These are phyloP conservation scores for Lathronympha strigana DNA, from an alignment of 2,888 invertebrate genomes.

Conservation along the genomic window DNA sequence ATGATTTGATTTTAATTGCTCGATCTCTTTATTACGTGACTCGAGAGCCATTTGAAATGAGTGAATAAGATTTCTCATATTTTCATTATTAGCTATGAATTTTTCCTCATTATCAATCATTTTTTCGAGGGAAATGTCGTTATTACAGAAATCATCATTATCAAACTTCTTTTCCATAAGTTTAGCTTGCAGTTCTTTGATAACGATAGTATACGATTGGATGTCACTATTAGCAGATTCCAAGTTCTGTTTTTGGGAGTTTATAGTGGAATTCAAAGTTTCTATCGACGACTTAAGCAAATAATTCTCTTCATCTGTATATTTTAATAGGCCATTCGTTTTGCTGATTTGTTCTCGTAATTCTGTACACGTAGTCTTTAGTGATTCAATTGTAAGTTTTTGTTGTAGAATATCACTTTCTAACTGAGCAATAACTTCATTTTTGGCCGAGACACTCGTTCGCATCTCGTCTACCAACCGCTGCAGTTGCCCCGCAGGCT, in stretches of 20 bases:
- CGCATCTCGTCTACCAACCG: constrained; percentile 55
- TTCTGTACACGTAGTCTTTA: constrained; percentile 62
- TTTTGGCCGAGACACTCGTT: constrained; percentile 58
- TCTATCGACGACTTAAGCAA: constrained; percentile 62
- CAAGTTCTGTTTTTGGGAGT: constrained; percentile 60
- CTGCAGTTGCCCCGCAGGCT: constrained; percentile 49
- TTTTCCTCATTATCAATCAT: constrained; percentile 70
- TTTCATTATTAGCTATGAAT: constrained; percentile 71
- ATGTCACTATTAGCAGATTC: constrained; percentile 60
- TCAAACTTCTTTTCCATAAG: constrained; percentile 56
- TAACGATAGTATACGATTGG: constrained; percentile 61
- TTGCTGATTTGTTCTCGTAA: constrained; percentile 55
- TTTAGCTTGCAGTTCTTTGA: constrained; percentile 67
- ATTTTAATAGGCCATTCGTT: constrained; percentile 57
- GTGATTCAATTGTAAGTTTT: constrained; percentile 57
- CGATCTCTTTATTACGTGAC: constrained; percentile 62
- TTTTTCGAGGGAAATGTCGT: constrained; percentile 58
- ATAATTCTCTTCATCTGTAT: constrained; percentile 62
- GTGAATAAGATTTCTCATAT: constrained; percentile 69
- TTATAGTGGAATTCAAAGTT: constrained; percentile 63
- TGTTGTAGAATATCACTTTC: constrained; percentile 59
- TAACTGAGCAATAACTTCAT: constrained; percentile 59
- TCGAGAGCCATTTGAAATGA: constrained; percentile 63
- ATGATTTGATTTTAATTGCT: constrained; percentile 53
- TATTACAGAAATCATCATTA: constrained; percentile 50